Evolutionary conservation across 2,888 invertebrate genomes (phyloP).

Genomic region (Archips crataeganus): DNA sequence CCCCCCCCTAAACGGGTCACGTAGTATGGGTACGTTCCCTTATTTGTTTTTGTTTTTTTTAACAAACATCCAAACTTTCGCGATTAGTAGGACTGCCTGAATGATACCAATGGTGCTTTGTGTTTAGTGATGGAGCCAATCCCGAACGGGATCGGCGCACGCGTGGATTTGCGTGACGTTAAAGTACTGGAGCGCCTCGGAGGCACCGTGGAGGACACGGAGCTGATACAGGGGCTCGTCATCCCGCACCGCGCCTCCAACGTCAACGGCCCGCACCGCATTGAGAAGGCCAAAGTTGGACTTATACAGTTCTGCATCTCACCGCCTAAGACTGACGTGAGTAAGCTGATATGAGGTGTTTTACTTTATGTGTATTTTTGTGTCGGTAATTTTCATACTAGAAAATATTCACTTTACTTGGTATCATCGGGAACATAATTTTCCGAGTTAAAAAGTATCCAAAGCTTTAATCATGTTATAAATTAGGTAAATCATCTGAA

Average conservation of each 20-base stretch:
- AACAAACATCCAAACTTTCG: too few relatives aligned
- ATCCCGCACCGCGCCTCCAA: slow-evolving; percentile 96
- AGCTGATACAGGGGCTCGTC: slow-evolving; percentile 97
- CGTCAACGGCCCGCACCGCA: slow-evolving; percentile 95
- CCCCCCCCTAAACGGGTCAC: too few relatives aligned
- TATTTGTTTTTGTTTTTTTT: too few relatives aligned
- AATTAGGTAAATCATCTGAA: too few relatives aligned
- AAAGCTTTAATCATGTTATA: too few relatives aligned
- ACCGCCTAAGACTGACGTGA: slow-evolving; percentile 99
- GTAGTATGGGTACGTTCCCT: too few relatives aligned
- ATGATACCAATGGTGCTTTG: background rate
- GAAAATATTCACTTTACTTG: too few relatives aligned
- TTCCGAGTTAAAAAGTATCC: too few relatives aligned
- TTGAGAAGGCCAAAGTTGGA: slow-evolving; percentile 99
- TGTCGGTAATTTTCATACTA: too few relatives aligned
- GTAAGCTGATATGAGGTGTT: slow-evolving; percentile 50
- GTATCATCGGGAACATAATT: too few relatives aligned
- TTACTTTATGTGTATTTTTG: too few relatives aligned
- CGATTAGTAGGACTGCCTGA: too few relatives aligned
- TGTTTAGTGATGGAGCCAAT: slow-evolving; percentile 81
- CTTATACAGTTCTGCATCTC: slow-evolving; percentile 99
- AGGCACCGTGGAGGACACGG: slow-evolving; percentile 98
- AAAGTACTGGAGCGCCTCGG: slow-evolving; percentile 98
- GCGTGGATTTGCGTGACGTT: slow-evolving; percentile 97
- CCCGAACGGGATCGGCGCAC: slow-evolving; percentile 87